phyloP scores from a whole-genome alignment of 2,888 invertebrate genomes.

The Thymelicus lineola region DNA sequence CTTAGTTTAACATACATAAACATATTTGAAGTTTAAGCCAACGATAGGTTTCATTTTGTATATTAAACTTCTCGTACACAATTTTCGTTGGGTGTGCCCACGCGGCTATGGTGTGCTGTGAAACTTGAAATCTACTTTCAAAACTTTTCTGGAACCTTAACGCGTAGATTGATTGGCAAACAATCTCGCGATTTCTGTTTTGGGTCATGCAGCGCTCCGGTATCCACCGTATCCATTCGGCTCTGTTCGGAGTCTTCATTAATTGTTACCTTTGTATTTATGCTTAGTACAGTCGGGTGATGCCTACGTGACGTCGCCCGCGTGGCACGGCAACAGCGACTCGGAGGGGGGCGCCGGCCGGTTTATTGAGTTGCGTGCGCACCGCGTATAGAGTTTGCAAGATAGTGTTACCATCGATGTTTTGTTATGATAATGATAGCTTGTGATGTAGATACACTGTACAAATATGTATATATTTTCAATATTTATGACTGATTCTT shows the following conservation, averaged over 20 bases:
- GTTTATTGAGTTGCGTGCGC: constrained; percentile 75
- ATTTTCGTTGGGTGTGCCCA: no score
- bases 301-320: constrained; percentile 82
- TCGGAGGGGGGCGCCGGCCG: constrained; percentile 54
- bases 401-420: neutral
- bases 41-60: no score
- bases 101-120: no score
- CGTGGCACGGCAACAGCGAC: constrained; percentile 59
- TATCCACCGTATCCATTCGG: neutral
- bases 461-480: no score
- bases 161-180: constrained; percentile 12
- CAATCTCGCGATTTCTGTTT: constrained; percentile 11
- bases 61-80: no score
- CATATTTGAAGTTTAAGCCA: no score
- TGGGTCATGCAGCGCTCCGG: constrained; percentile 26
- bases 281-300: constrained; percentile 36
- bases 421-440: constrained; percentile 5
- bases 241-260: neutral
- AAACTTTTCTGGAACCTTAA: constrained; percentile 17
- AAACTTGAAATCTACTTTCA: constrained; percentile 12
- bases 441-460: neutral
- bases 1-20: no score
- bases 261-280: constrained; percentile 1
- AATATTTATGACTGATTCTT: no score
- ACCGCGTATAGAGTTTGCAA: constrained; percentile 39